Conservation (phyloP, 2,113 vertebrate genomes). For the Pterophyllum scalare region DNA sequence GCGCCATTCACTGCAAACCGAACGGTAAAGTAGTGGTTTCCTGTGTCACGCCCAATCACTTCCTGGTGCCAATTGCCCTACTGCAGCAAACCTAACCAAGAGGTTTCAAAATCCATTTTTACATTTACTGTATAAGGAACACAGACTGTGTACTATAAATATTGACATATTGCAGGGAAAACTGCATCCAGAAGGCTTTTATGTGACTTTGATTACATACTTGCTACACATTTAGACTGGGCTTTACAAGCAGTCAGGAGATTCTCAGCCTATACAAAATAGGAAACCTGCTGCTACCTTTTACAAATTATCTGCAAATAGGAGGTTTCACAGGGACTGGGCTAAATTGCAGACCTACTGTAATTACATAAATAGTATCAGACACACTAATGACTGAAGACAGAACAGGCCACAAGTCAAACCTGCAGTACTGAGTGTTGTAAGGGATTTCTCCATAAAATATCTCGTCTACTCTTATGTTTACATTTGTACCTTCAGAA, state of each 20-base stretch:
- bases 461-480: not conserved
- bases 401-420: constrained; percentile 34
- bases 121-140: constrained; percentile 8
- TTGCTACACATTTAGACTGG: not conserved
- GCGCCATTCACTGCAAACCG: constrained; percentile 10
- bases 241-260: not conserved
- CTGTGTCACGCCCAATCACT: constrained; percentile 43
- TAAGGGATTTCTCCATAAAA: not conserved
- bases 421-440: not conserved
- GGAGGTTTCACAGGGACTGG: constrained; percentile 32
- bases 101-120: constrained; percentile 19
- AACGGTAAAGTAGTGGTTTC: constrained; percentile 51
- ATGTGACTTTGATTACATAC: constrained; percentile 44
- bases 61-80: constrained; percentile 29
- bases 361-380: constrained; percentile 32
- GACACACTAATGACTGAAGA: constrained; percentile 35
- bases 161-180: constrained; percentile 1
- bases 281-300: constrained; percentile 52
- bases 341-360: constrained; percentile 46
- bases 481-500: constrained; percentile 14
- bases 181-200: not conserved
- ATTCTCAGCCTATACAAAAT: constrained; percentile 37
- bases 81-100: not conserved
- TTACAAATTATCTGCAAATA: constrained; percentile 53
- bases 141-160: constrained; percentile 25